Base-by-base conservation (phyloP, 1,140 invertebrate species). In the Macrobrachium nipponense region DNA sequence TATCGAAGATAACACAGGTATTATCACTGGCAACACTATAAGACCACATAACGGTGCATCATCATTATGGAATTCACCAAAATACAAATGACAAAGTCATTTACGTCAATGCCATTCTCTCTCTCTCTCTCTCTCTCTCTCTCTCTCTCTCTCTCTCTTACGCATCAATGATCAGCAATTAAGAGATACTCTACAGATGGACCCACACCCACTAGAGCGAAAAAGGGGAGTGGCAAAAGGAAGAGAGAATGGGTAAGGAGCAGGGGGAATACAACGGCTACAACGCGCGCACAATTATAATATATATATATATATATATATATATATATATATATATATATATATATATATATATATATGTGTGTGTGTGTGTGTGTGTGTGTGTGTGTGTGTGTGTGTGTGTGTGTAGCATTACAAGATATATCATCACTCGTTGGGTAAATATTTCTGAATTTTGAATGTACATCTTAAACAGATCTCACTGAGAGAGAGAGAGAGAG, bases 351-450 rank as follows among this genome's bases (percentile, higher is more conserved):
- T 72, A 8, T 72, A 36, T 72, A 8, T 72, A 36, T 72, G 7
- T 72, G 68, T 72, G 7, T 72, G 7, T 72, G 7, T 72, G 7
- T 72, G 7, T 72, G 68, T 72, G 7, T 72, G 68, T 72, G 68
- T 72, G 68, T 72, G 68, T 72, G 68, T 72, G 68, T 72, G 68
- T 72, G 68, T 72, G 68, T 72, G 68, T 72, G 68, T 72, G 68
- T 72, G 70, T 23, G 23, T 73, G 23, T 44, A 60, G 59, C 8
- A 61, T 11, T 20, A 14, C 12, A 15, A 61, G 51, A 61, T 15
- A 15, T 6, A 61, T 17, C 14, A 27, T 15, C 12, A 73, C 18
- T 15, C 43, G 72, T n/a, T 36, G 27, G 27, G 27, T 51, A 51
- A 51, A 12, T 10, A 51, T 51, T 7, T 51, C 51, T 51, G 12